Percentiles rank a stretch among this genome's conserved stretches.
These are phyloP conservation scores for Lordiphosa stackelbergi DNA, from an alignment of 1,140 invertebrate genomes.

Conservation along the genomic window DNA sequence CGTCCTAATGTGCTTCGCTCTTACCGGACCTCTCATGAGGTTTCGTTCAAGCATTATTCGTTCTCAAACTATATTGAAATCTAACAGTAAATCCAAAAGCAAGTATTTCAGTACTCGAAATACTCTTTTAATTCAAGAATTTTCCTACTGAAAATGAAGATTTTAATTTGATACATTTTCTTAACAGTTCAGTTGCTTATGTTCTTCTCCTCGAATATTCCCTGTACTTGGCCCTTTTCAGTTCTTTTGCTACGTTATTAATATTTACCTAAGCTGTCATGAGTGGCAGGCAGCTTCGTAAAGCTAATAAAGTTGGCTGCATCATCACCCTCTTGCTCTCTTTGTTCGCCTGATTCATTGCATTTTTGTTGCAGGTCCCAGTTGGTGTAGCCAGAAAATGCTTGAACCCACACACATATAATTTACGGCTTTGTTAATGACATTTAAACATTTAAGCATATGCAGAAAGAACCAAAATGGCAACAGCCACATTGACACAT, in stretches of 20 bases:
- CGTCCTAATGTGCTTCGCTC: too few relatives aligned
- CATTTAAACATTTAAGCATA: constrained; percentile 70
- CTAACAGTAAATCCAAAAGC: too few relatives aligned
- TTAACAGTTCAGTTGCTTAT: too few relatives aligned
- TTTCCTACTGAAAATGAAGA: too few relatives aligned
- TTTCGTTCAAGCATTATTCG: too few relatives aligned
- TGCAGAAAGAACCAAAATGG: constrained; percentile 51
- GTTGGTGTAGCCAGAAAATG: constrained; percentile 2
- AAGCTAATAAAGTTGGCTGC: constrained; percentile 64
- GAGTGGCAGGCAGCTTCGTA: constrained; percentile 23
- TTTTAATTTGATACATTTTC: too few relatives aligned
- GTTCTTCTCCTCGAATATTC: background rate
- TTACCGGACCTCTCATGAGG: too few relatives aligned
- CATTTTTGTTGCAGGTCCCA: constrained; percentile 40
- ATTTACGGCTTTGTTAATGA: constrained; percentile 71
- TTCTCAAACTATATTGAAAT: too few relatives aligned
- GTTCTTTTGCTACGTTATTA: constrained; percentile 45
- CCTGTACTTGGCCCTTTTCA: constrained; percentile 20
- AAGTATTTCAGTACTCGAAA: too few relatives aligned
- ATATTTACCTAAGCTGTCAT: constrained; percentile 66
- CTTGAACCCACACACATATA: constrained; percentile 38
- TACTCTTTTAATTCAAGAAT: too few relatives aligned
- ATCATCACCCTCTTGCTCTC: background rate
- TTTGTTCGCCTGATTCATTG: constrained; percentile 5
- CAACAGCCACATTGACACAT: constrained; percentile 55